Evolutionary conservation across 2,113 vertebrate genomes (phyloP).

Genomic region (Elanus axillaris): DNA sequence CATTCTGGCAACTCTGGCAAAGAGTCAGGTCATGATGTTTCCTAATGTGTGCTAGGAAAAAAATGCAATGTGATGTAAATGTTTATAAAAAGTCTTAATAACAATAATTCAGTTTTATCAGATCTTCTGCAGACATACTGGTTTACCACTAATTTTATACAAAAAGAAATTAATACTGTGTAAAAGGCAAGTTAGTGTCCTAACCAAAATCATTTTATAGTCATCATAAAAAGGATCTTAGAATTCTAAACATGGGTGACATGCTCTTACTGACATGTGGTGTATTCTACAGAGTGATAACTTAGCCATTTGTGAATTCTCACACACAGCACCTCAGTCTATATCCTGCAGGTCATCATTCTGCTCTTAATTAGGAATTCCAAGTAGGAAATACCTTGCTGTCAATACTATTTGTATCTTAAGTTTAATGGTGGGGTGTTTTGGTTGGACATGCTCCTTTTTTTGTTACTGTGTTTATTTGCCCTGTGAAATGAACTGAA

Average conservation of each 20-base stretch:
- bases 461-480: neutral
- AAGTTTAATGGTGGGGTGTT: neutral
- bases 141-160: neutral
- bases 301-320: neutral
- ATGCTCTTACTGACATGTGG: neutral
- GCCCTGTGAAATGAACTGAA: neutral
- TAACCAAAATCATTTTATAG: conserved; percentile 8
- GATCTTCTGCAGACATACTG: neutral
- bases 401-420: neutral
- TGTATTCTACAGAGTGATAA: neutral
- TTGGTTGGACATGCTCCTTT: neutral
- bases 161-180: conserved; percentile 26
- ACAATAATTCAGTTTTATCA: neutral
- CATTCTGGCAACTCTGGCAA: neutral
- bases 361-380: neutral
- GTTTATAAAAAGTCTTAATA: neutral
- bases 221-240: neutral
- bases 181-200: conserved; percentile 13
- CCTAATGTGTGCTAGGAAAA: neutral
- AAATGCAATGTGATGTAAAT: neutral
- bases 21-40: neutral
- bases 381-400: neutral
- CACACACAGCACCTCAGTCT: neutral
- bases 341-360: neutral
- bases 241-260: neutral